phyloP scores from a whole-genome alignment of 2,888 invertebrate species.

The Limnephilus auricula region DNA sequence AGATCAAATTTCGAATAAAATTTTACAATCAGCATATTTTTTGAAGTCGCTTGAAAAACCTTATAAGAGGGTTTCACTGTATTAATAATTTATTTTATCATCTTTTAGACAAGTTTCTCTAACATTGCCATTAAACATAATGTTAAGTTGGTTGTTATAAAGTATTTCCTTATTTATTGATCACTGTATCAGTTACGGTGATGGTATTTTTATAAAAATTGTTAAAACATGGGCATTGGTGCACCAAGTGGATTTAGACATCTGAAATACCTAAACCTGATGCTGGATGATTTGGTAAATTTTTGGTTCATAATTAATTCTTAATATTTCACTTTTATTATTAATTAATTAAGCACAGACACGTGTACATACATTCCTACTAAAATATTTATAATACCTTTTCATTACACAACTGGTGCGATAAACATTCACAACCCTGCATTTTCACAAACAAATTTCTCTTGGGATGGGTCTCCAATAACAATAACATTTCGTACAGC shows the following conservation, averaged over 20 bases:
- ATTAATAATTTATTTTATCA: background rate
- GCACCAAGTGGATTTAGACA: background rate
- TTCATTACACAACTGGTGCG: conserved; percentile 5
- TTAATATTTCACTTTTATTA: background rate
- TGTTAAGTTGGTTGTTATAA: background rate
- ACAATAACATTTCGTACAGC: conserved; percentile 2
- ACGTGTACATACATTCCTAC: background rate
- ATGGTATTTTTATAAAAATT: background rate
- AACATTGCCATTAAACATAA: background rate
- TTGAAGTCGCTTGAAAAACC: background rate
- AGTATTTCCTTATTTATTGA: background rate
- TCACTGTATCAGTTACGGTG: background rate
- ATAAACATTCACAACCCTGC: conserved; percentile 45
- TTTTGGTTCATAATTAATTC: background rate
- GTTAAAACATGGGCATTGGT: background rate
- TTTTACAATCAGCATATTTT: no score
- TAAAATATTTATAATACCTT: background rate
- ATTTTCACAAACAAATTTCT: background rate
- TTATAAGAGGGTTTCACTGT: background rate
- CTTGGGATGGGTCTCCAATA: background rate
- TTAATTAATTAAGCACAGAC: background rate
- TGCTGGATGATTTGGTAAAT: background rate
- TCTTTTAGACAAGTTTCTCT: background rate
- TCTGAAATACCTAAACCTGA: background rate
- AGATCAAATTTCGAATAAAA: no score